phyloP scores from a whole-genome alignment of 1,140 invertebrate species.

The Theocolax elegans region DNA sequence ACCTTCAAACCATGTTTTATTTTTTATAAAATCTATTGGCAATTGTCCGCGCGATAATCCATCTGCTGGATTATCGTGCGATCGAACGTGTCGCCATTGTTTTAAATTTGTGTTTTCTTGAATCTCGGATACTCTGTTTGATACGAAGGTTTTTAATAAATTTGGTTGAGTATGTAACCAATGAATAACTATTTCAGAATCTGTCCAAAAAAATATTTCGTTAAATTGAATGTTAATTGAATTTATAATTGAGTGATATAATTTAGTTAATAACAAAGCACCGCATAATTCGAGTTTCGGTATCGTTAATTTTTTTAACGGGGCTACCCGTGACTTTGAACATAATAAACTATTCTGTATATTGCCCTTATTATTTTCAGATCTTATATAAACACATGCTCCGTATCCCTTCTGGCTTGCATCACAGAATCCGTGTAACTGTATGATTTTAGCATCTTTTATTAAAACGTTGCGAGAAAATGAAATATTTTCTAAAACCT shows the following conservation, averaged over 20 bases:
- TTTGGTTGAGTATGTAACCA: background rate
- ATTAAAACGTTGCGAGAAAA: background rate
- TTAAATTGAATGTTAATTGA: background rate
- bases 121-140: too few relatives aligned
- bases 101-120: too few relatives aligned
- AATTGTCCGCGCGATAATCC: background rate
- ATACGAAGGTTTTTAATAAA: too few relatives aligned
- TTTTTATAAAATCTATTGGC: too few relatives aligned
- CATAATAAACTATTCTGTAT: constrained; percentile 17
- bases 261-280: constrained; percentile 8
- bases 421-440: constrained; percentile 41
- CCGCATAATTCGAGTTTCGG: constrained; percentile 35
- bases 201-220: constrained; percentile 18
- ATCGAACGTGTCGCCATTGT: background rate
- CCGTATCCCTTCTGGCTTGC: constrained; percentile 29
- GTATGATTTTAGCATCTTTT: background rate
- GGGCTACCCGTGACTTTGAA: constrained; percentile 30
- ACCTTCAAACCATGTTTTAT: background rate
- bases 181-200: background rate
- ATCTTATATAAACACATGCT: constrained; percentile 25
- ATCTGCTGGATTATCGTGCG: too few relatives aligned
- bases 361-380: background rate
- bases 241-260: too few relatives aligned
- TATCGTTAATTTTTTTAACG: constrained; percentile 17
- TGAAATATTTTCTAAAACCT: background rate